Percentiles rank a stretch among this genome's conserved stretches.
Conservation (phyloP, 2,888 invertebrate species). For the Dynastes grantii region DNA sequence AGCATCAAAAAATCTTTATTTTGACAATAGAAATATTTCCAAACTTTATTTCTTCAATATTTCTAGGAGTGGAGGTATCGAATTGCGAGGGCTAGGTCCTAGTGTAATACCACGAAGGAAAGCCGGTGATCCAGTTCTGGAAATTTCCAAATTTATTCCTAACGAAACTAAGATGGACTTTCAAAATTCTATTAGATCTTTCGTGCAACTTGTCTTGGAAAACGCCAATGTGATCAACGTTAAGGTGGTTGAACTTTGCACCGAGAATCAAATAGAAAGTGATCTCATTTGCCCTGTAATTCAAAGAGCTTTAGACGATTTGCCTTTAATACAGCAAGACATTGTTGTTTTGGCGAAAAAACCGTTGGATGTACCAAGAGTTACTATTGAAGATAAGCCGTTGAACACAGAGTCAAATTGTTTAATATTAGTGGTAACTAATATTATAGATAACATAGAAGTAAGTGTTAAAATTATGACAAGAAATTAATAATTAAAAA, state of each 20-base stretch:
- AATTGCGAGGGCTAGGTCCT: conserved; percentile 84
- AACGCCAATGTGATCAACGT: conserved; percentile 78
- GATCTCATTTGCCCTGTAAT: conserved; percentile 73
- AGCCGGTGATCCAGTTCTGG: conserved; percentile 80
- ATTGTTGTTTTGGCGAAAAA: conserved; percentile 75
- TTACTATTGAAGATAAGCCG: conserved; percentile 78
- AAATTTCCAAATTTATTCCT: conserved; percentile 83
- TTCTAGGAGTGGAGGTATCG: conserved; percentile 69
- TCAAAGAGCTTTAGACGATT: conserved; percentile 76
- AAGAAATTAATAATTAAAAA: too few species aligned
- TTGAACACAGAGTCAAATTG: conserved; percentile 66
- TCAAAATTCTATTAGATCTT: conserved; percentile 72
- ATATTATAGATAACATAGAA: conserved; percentile 19
- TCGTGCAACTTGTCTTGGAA: conserved; percentile 83
- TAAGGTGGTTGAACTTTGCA: conserved; percentile 73
- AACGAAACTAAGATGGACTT: conserved; percentile 67
- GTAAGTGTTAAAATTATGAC: not conserved
- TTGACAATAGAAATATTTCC: not conserved
- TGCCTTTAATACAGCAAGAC: conserved; percentile 81
- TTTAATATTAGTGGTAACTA: conserved; percentile 59
- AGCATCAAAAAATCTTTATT: not conserved
- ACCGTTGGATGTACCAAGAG: conserved; percentile 70
- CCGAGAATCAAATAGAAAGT: conserved; percentile 13
- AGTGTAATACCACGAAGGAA: conserved; percentile 82
- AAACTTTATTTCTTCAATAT: not conserved